phyloP scores from a whole-genome alignment of 2,797 vertebrate genomes.

The Phaenicophaeus curvirostris region DNA sequence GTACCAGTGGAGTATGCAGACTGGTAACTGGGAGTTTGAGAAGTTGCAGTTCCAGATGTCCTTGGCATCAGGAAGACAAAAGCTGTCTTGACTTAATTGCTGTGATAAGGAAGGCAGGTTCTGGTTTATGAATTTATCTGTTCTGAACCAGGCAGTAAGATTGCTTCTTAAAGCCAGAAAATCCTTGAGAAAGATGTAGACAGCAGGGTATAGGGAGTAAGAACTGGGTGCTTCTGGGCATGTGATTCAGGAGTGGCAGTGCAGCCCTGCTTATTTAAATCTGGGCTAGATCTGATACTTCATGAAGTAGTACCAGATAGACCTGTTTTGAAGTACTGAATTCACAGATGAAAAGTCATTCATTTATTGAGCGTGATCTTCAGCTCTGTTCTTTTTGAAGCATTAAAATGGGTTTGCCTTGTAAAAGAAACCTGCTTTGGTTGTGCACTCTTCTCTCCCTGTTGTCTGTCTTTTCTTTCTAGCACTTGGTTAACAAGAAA shows the following conservation, averaged over 20 bases:
- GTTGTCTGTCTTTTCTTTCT: neutral
- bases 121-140: neutral
- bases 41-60: neutral
- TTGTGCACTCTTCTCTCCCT: neutral
- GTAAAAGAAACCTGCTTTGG: neutral
- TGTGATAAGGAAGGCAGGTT: neutral
- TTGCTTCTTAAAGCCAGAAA: neutral
- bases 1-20: neutral
- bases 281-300: conserved; percentile 17
- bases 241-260: conserved; percentile 17
- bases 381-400: neutral
- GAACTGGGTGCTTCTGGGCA: neutral
- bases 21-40: neutral
- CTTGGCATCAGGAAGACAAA: neutral
- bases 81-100: neutral
- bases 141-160: neutral
- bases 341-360: neutral
- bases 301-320: conserved; percentile 26
- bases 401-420: neutral
- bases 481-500: neutral
- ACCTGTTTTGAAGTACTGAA: conserved; percentile 42
- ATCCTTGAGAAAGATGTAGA: neutral
- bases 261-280: conserved; percentile 25
- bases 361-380: neutral
- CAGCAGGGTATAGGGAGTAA: neutral